Evolutionary conservation across 2,113 vertebrate genomes (phyloP), one percentile per base, ranked within the genome.

Genomic region (Romanogobio albipinnatus): DNA sequence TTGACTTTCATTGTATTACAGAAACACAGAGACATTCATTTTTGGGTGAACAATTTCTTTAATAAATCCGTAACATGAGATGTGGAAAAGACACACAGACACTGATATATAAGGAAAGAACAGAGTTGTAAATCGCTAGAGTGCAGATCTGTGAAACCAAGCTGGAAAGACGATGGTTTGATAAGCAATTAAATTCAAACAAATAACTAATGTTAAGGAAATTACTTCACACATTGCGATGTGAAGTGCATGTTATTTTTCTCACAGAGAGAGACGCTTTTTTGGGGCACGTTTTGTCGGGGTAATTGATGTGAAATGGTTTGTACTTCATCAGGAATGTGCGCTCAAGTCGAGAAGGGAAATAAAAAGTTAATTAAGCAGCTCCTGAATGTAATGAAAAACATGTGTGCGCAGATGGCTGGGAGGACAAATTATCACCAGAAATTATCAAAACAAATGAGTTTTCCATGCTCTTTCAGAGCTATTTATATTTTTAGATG

Each of bases 341-440:
- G 59, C 29, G 39, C 14, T 79, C 1, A 39, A 85, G 45, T 29
- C 39, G 1, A 53, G 74, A 29, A 36, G 36, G 53, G 53, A 51
- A 81, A 76, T 82, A 64, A 82, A 73, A 85, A 83, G 75, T 76
- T 77, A 83, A 85, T 87, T 74, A 85, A 17, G 71, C 78, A 77
- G 86, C 43, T 70, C 58, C 77, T 76, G 53, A 19, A 70, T 85
- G 49, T 85, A 85, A 83, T 58, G 66, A 85, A 53, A 43, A 82
- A 84, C 79, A 78, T 49, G 84, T 83, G 80, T 85, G 75, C 64
- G 39, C 86, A 85, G 81, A 88, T 85, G 80, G 62, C 33, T 49
- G 70, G 47, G 78, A 59, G 68, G 87, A 85, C 74, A 73, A 85
- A 82, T 74, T 43, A 82, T 87, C 71, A 61, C 19, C 77, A 22